Evolutionary conservation across 92 coral and sea anemone genomes (phyloP).

Genomic region (Epizoanthus ramosus): DNA sequence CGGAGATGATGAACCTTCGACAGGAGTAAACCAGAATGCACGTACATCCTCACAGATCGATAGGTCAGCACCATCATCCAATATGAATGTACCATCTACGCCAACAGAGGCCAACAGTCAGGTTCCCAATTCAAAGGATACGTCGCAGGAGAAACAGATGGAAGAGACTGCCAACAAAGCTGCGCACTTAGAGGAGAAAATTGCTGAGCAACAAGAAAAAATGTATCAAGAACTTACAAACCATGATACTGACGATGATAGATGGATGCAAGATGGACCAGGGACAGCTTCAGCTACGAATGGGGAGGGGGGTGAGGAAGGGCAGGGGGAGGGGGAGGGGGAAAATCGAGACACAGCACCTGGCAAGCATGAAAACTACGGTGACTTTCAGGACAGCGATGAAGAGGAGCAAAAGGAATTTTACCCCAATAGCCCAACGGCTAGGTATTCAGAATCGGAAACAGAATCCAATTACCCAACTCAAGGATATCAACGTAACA

Average conservation of each 20-base stretch:
- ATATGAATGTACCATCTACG: constrained; percentile 29
- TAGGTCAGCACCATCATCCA: background rate
- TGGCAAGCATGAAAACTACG: constrained; percentile 67
- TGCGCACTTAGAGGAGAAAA: constrained; percentile 88
- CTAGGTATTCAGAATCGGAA: constrained; percentile 7
- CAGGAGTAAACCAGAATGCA: background rate
- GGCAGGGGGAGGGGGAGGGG: constrained; percentile 35
- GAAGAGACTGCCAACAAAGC: constrained; percentile 77
- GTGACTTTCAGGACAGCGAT: constrained; percentile 87
- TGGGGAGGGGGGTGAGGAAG: constrained; percentile 54
- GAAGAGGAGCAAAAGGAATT: constrained; percentile 63
- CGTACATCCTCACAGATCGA: background rate
- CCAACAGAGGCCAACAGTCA: constrained; percentile 15
- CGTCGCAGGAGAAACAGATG: constrained; percentile 44
- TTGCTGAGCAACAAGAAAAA: constrained; percentile 84
- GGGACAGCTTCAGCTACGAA: background rate
- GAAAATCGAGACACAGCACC: constrained; percentile 36
- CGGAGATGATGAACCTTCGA: constrained; percentile 42
- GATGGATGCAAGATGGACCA: constrained; percentile 12
- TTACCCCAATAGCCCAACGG: constrained; percentile 4
- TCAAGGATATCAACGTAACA: constrained; percentile 22
- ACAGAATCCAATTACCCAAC: background rate
- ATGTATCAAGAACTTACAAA: constrained; percentile 72
- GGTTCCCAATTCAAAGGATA: background rate
- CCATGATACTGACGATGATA: constrained; percentile 51